Conservation (phyloP, 2,797 vertebrate genomes). For the Rhadinocentrus ornatus region DNA sequence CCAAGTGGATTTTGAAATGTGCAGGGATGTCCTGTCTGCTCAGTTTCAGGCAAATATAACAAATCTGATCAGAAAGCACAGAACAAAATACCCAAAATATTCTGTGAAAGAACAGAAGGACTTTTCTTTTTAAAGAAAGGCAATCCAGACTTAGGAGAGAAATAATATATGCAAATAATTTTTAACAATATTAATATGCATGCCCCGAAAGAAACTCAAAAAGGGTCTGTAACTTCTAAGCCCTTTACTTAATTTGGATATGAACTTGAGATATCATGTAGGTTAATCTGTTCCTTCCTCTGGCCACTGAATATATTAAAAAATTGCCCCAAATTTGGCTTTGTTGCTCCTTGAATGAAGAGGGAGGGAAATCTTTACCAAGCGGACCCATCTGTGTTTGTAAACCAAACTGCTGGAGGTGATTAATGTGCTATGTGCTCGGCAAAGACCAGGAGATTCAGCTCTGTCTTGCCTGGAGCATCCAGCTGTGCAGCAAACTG, state of each 20-base stretch:
- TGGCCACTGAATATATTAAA: not conserved
- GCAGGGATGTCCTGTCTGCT: not conserved
- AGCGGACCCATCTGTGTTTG: slow-evolving; percentile 35
- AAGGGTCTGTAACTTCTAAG: not conserved
- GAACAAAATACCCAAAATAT: not conserved
- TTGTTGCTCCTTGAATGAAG: slow-evolving; percentile 15
- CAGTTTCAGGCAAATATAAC: not conserved
- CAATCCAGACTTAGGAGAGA: not conserved
- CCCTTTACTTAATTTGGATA: not conserved
- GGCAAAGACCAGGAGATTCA: slow-evolving; percentile 29
- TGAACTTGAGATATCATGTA: not conserved
- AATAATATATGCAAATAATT: not conserved
- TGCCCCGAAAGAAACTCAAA: not conserved
- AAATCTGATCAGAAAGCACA: not conserved
- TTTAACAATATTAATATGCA: not conserved
- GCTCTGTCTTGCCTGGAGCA: slow-evolving; percentile 1
- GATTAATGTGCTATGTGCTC: slow-evolving; percentile 50
- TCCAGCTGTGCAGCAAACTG: slow-evolving; percentile 62
- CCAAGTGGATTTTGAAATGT: not conserved
- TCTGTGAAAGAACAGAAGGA: not conserved
- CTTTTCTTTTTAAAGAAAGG: not conserved
- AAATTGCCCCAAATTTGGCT: not conserved
- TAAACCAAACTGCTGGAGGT: slow-evolving; percentile 41
- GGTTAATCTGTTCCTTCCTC: not conserved
- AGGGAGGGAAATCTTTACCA: slow-evolving; percentile 9